Base-by-base conservation (phyloP, 1,140 invertebrate species). In the Ooceraea biroi region DNA sequence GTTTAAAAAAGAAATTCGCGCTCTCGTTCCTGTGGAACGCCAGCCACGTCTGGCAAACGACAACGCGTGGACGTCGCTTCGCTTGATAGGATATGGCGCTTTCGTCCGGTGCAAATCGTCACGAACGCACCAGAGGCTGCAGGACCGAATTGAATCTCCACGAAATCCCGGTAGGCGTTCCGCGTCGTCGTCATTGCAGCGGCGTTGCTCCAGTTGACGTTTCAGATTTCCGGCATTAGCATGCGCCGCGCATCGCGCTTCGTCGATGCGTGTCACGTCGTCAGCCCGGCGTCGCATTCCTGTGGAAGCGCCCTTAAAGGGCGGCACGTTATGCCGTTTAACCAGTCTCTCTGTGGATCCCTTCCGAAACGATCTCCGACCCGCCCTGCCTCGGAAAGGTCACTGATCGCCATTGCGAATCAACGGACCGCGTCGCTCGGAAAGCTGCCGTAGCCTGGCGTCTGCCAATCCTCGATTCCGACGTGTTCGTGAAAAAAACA, bases 221-320 rank as follows among this genome's bases (percentile, higher is more conserved):
- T 89, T 89, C 87, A 89, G 88, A 89, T 89, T 89, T 89, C 85
- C 88, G 27, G 68, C 82, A 86, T 89, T 88, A 88, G 87, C 87
- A 88, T 88, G 88, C 88, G 55, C 66, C 85, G 84, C 55, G 88
- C 63, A 89, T 82, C 88, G 88, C 76, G 66, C 73, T 74, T 89
- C 76, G 88, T 82, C 88, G 88, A 89, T 89, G 88, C 88, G 88
- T 89, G 88, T 89, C 88, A 89, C 88, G 88, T 89, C 88, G 73
- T 61, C 85, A 63, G 58, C 88, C 60, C 69, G 85, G 78, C 86
- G 76, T 86, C 85, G 84, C 87, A 85, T 88, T 88, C 84, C 85
- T 86, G 85, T 69, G 76, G 87, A 86, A 76, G 60, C 73, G 71
- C 65, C 88, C 88, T 89, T 89, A 89, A 89, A 89, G 87, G 87